Evolutionary conservation across 2,113 vertebrate species (phyloP), one percentile per base, ranked within the genome.

Genomic region (Amphiprion ocellaris): DNA sequence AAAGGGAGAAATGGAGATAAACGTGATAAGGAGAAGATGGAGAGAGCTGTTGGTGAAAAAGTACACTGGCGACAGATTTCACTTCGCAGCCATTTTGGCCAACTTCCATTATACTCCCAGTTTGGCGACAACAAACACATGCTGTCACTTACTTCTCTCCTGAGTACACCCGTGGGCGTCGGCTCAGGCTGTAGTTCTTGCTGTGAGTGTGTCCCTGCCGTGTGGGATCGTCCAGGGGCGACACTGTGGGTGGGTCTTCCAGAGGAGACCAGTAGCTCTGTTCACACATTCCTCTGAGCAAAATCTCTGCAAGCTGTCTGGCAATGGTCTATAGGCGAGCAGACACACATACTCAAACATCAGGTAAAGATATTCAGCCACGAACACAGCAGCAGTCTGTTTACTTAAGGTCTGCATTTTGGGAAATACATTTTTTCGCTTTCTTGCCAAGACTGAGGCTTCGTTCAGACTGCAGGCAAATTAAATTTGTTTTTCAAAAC

Each of bases 201-300:
- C 90, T 95, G 88, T 95, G 95, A 15, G 95, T 89, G 91, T 94
- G 88, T 83, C 91, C 95, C 87, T 96, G 96, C 49, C 96, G 95
- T 23, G 97, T 96, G 0, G 96, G 97, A 83, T 98, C 97, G 0
- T 99, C 97, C 62, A 99, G 91, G 4, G 98, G 97, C 0, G 97
- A 99, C 21, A 97, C 95, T 30, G 96, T 94, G 7, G 98, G 98
- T 0, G 98, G 97, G 28, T 98, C 96, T 85, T 99, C 97, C 90
- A 99, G 87, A 3, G 98, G 98, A 91, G 96, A 98, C 98, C 98
- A 99, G 52, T 99, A 99, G 91, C 98, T 99, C 93, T 99, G 97
- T 74, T 99, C 98, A 84, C 97, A 99, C 97, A 99, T 99, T n/a
- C 98, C 98, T 90, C 98, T 93, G 80, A 99, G 88, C 85, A 99